Evolutionary conservation across 2,113 vertebrate genomes (phyloP).

Genomic region (Ammodytes dubius): DNA sequence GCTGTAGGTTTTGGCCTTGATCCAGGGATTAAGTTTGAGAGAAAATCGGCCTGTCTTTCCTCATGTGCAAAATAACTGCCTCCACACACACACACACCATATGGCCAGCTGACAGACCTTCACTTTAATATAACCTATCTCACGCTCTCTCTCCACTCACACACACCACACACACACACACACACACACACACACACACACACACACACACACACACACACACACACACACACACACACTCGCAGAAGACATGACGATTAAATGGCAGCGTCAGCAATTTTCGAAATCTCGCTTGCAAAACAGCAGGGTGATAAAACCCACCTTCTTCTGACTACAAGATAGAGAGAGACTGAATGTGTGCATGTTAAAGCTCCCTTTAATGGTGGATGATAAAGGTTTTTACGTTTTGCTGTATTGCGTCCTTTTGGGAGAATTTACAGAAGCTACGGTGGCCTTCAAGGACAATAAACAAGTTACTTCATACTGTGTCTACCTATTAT

Average conservation of each 20-base stretch:
- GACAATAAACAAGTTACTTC: no score
- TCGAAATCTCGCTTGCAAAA: constrained; percentile 22
- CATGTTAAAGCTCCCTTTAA: not conserved
- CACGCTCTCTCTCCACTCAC: constrained; percentile 37
- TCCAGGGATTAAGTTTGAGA: constrained; percentile 46
- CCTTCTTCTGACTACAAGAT: not conserved
- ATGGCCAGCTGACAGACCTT: constrained; percentile 27
- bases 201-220: no score
- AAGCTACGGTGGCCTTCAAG: no score
- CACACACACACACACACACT: no score
- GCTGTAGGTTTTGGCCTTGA: constrained; percentile 59
- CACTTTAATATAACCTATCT: constrained; percentile 37
- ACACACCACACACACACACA: no score
- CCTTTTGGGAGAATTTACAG: no score
- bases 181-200: no score
- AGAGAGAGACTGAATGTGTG: not conserved
- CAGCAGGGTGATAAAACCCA: constrained; percentile 28
- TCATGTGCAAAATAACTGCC: constrained; percentile 12
- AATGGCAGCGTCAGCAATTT: not conserved
- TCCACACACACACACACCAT: constrained; percentile 28
- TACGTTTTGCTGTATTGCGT: no score
- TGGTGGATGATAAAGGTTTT: not conserved
- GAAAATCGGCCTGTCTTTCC: constrained; percentile 20
- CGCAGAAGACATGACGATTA: no score
- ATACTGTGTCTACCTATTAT: no score